Percentiles rank a stretch among this genome's conserved stretches.
Evolutionary conservation across 2,888 invertebrate species (phyloP).

Genomic region (Conops quadrifasciatus): DNA sequence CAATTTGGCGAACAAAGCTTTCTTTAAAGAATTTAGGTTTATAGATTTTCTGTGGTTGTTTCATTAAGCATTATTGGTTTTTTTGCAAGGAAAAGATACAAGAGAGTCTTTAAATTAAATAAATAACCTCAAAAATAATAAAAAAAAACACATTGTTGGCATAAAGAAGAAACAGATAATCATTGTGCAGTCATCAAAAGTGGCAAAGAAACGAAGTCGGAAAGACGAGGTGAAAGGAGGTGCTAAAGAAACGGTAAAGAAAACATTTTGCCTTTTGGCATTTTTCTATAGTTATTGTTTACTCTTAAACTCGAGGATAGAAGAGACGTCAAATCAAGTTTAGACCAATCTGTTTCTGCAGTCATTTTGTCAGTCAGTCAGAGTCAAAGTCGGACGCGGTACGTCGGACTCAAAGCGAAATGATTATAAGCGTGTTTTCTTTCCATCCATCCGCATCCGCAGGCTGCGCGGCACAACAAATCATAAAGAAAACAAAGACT

Average conservation of each 20-base stretch:
- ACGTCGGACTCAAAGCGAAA: not conserved
- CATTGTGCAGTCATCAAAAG: not conserved
- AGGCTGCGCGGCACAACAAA: not conserved
- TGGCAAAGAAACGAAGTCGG: not conserved
- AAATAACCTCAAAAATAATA: not conserved
- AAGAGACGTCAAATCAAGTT: not conserved
- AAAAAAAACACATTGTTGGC: not conserved
- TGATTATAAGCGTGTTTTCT: not conserved
- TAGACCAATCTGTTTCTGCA: not conserved
- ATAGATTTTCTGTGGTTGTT: too few species aligned
- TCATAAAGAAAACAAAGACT: too few species aligned
- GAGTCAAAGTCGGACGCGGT: not conserved
- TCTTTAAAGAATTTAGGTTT: too few species aligned
- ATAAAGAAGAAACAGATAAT: too few species aligned
- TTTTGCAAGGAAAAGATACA: too few species aligned
- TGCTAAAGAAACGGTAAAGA: not conserved
- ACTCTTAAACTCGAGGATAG: not conserved
- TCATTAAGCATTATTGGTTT: too few species aligned
- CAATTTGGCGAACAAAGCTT: too few species aligned
- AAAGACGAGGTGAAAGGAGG: not conserved
- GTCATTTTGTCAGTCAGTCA: conserved; percentile 5
- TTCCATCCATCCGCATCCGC: not conserved
- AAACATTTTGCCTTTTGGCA: not conserved
- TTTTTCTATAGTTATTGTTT: conserved; percentile 5
- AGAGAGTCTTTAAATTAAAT: too few species aligned